A percentile compares a stretch with the other conserved stretches of the same genome.
Evolutionary conservation across 2,888 invertebrate genomes (phyloP).

Genomic region (Actias luna): DNA sequence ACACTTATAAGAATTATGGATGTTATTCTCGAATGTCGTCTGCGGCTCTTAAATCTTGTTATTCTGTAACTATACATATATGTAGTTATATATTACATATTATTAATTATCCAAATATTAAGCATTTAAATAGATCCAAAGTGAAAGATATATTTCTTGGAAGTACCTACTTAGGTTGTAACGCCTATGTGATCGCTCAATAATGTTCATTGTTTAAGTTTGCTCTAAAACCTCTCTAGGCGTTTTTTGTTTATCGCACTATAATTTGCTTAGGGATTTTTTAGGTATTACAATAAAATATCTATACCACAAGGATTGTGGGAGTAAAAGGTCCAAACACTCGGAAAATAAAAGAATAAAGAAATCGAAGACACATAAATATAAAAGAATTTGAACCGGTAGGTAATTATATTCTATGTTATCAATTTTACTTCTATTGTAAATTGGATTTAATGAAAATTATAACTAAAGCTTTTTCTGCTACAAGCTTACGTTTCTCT

Average conservation of each 20-base stretch:
- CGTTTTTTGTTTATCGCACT: not conserved
- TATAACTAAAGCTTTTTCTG: too few relatives aligned
- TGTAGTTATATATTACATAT: not conserved
- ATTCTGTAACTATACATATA: not conserved
- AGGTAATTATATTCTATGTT: too few relatives aligned
- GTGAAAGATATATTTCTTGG: not conserved
- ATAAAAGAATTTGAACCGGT: too few relatives aligned
- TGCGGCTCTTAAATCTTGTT: conserved; percentile 8
- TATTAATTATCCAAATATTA: not conserved
- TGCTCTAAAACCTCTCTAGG: not conserved
- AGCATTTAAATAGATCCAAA: not conserved
- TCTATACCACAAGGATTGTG: too few relatives aligned
- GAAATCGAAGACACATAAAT: too few relatives aligned
- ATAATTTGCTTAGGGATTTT: not conserved
- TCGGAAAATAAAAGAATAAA: not conserved
- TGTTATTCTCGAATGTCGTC: not conserved
- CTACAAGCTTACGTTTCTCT: too few relatives aligned
- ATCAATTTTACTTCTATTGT: too few relatives aligned
- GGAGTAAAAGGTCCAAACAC: not conserved
- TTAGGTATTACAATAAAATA: too few relatives aligned
- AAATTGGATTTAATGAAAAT: too few relatives aligned
- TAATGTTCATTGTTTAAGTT: not conserved
- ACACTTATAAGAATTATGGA: conserved; percentile 42
- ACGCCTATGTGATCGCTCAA: not conserved
- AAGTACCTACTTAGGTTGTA: not conserved